phyloP scores from a whole-genome alignment of 2,888 invertebrate genomes.

The Ferdinandea cuprea region DNA sequence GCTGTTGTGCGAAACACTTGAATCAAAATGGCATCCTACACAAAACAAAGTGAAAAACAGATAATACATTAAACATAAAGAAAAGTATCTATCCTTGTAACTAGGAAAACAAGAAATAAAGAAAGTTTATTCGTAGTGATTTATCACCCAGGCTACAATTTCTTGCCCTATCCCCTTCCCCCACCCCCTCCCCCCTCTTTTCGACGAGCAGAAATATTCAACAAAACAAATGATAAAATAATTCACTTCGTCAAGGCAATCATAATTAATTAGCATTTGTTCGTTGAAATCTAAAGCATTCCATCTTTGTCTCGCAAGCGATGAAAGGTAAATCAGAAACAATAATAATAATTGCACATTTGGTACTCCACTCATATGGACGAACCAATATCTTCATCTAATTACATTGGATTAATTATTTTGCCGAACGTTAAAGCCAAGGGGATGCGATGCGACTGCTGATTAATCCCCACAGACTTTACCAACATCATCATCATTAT shows the following conservation, averaged over 20 bases:
- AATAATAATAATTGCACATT: constrained; percentile 32
- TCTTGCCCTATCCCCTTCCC: too few species aligned
- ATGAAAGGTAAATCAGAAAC: neutral
- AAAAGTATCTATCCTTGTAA: too few species aligned
- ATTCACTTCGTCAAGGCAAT: constrained; percentile 13
- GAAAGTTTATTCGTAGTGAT: too few species aligned
- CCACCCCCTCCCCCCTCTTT: too few species aligned
- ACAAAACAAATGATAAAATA: too few species aligned
- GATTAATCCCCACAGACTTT: constrained; percentile 56
- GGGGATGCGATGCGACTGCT: constrained; percentile 4
- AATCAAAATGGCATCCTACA: too few species aligned
- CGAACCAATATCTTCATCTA: constrained; percentile 30
- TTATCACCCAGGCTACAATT: too few species aligned
- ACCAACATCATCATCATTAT: constrained; percentile 29
- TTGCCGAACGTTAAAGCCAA: neutral
- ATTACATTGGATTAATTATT: constrained; percentile 56
- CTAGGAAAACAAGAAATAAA: too few species aligned
- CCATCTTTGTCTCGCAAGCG: neutral
- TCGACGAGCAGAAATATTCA: too few species aligned
- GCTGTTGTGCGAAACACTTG: too few species aligned
- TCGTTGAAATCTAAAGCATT: neutral
- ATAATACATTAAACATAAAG: too few species aligned
- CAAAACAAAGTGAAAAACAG: too few species aligned
- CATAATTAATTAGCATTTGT: constrained; percentile 16
- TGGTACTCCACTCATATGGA: constrained; percentile 30